Evolutionary conservation across 2,888 invertebrate genomes (phyloP), one percentile per base, ranked within the genome.

Genomic region (Halocaridina rubra): DNA sequence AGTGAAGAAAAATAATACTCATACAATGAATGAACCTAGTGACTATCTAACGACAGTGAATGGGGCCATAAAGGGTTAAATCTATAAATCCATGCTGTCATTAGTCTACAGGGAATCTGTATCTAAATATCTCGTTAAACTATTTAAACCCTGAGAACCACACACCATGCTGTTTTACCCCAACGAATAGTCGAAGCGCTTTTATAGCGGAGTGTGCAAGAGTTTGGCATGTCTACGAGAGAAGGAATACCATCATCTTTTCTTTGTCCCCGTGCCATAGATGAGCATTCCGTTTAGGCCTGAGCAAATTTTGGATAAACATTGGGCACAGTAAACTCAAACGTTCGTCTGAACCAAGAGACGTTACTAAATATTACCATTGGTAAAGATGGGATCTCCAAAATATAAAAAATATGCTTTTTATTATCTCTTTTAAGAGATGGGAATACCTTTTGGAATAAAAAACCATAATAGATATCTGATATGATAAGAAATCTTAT

Each of bases 161-260:
- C n/a, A n/a, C n/a, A 3, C 2, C 53, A 53, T 53, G 53, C 5
- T 53, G 53, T 53, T 53, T 53, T n/a, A 16, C 53, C 7, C 53
- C 19, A n/a, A 19, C 10, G 16, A 53, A 53, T n/a, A 16, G 16
- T 16, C 4, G 53, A 53, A n/a, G 53, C 16, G n/a, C 16, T 53
- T 53, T 13, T 4, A n/a, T 16, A 16, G 16, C 19, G 53, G 53
- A n/a, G 53, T 53, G 53, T 53, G 16, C 16, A 53, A n/a, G 53
- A 10, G 16, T 53, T 53, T 24, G 24, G 7, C 27, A 30, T 81
- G 53, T 7, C 76, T 32, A 71, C 67, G 71, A 57, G 69, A 76
- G 69, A 39, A 33, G 67, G 39, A 84, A 61, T 78, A 39, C 59
- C 59, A 59, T 84, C 82, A 84, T 84, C 82, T 82, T 57, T 64